Percentiles rank a stretch among this genome's conserved stretches.
Conservation (phyloP, 2,888 invertebrate species). For the Therioaphis trifolii region DNA sequence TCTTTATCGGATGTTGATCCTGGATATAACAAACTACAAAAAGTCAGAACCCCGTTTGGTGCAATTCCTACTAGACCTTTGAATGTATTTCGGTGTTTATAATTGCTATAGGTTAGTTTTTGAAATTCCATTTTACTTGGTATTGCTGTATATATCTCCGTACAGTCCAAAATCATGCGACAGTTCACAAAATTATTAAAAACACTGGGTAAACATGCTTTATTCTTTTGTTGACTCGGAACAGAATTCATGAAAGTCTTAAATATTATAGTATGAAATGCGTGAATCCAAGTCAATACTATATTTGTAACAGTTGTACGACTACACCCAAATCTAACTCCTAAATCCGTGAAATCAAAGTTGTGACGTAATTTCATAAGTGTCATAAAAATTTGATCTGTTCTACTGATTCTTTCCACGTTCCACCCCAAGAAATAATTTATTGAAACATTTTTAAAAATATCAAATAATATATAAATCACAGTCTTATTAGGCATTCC, state of each 20-base stretch:
- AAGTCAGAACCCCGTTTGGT: conserved; percentile 67
- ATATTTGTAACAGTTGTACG: conserved; percentile 46
- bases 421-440: conserved; percentile 49
- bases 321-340: conserved; percentile 38
- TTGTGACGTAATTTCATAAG: conserved; percentile 52
- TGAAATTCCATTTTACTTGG: conserved; percentile 64
- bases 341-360: conserved; percentile 33
- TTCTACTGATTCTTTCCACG: conserved; percentile 13
- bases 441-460: not conserved
- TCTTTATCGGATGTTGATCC: conserved; percentile 65
- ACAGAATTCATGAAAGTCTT: not conserved
- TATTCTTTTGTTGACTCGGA: conserved; percentile 14
- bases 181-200: conserved; percentile 22
- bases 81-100: conserved; percentile 66
- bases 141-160: conserved; percentile 37
- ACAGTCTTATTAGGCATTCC: conserved; percentile 8
- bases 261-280: conserved; percentile 13
- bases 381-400: conserved; percentile 54
- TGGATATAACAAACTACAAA: conserved; percentile 66
- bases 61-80: conserved; percentile 67
- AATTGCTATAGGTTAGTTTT: conserved; percentile 65
- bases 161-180: not conserved
- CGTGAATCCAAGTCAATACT: conserved; percentile 43
- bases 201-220: too few relatives aligned
- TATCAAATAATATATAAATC: conserved; percentile 15